Percentiles rank a stretch among this genome's conserved stretches.
Conservation (phyloP, 2,113 vertebrate genomes). For the Astur gentilis region DNA sequence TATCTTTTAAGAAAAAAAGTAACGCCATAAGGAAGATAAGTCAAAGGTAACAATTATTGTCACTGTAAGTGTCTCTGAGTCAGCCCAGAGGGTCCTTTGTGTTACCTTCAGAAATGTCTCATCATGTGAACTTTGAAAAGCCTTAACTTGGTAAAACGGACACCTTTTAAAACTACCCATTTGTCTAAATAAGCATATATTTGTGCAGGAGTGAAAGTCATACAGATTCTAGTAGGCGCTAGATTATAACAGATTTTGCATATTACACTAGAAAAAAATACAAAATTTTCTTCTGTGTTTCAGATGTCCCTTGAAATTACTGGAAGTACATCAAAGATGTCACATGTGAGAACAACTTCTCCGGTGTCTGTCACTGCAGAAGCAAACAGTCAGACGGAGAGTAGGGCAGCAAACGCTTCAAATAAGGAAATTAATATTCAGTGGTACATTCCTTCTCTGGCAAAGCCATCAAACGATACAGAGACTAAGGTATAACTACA, state of each 20-base stretch:
- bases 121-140: not conserved
- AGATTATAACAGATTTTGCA: not conserved
- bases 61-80: not conserved
- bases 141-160: not conserved
- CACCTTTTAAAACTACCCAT: not conserved
- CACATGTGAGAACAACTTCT: not conserved
- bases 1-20: not conserved
- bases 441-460: conserved; percentile 76
- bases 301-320: conserved; percentile 1
- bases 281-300: not conserved
- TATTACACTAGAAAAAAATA: not conserved
- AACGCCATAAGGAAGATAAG: not conserved
- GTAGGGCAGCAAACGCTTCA: conserved; percentile 22
- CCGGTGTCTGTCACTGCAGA: not conserved
- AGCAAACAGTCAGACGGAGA: not conserved
- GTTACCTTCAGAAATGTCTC: not conserved
- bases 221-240: not conserved
- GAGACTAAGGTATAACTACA: conserved; percentile 70
- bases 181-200: not conserved
- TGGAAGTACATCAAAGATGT: not conserved
- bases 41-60: not conserved
- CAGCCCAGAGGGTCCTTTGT: not conserved
- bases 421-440: conserved; percentile 76
- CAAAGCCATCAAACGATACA: not conserved
- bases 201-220: not conserved